phyloP scores from a whole-genome alignment of 2,888 invertebrate species.

The Xestia sexstrigata region DNA sequence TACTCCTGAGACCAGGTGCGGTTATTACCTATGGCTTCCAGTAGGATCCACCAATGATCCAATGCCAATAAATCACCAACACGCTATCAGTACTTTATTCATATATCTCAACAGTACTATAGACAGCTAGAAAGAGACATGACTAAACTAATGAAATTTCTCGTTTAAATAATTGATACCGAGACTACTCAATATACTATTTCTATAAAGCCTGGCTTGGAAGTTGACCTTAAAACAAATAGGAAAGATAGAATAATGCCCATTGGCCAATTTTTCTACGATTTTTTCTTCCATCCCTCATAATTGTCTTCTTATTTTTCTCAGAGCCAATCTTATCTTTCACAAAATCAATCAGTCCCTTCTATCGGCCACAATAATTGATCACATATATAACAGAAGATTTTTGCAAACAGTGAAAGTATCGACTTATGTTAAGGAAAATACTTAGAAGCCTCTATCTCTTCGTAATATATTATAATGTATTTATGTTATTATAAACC shows the following conservation, averaged over 20 bases:
- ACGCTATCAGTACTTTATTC: neutral
- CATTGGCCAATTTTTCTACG: neutral
- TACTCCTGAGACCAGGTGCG: slow-evolving; percentile 52
- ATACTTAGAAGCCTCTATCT: slow-evolving; percentile 7
- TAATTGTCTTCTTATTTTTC: slow-evolving; percentile 4
- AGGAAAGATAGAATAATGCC: neutral
- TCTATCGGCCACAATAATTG: slow-evolving; percentile 5
- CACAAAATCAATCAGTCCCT: slow-evolving; percentile 12
- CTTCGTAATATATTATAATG: slow-evolving; percentile 32
- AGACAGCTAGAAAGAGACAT: too few species aligned
- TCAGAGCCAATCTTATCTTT: slow-evolving; percentile 10
- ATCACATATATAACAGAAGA: neutral
- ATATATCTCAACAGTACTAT: too few species aligned
- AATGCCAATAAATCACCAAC: slow-evolving; percentile 34
- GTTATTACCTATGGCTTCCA: neutral
- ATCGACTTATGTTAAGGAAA: neutral
- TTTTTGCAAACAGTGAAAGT: neutral
- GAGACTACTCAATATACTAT: neutral
- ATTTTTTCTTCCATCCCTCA: neutral
- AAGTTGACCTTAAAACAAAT: neutral
- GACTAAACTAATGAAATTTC: neutral
- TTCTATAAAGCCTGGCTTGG: neutral
- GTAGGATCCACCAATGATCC: slow-evolving; percentile 4
- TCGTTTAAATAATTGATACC: neutral
- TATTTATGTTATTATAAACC: slow-evolving; percentile 51